Base-by-base conservation (phyloP, 2,888 invertebrate species). In the Belgica antarctica region DNA sequence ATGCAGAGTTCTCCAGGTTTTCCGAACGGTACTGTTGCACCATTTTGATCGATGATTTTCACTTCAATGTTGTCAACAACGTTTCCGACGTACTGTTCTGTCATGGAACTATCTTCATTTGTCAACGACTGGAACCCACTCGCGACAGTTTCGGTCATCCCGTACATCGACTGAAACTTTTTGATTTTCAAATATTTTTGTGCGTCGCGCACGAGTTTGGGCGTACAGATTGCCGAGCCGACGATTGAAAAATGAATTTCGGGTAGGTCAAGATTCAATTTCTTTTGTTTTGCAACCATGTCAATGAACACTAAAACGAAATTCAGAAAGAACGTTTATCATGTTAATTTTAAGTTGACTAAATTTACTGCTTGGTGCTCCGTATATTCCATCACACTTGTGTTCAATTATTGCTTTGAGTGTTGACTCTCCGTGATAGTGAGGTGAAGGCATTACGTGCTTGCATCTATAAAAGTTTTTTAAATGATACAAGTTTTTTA, bases 191-290 rank as follows among this genome's bases (percentile, higher is more conserved):
- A 76, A n/a, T 77, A 71, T 2, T 81, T 71, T 62, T 79, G 77
- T 70, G 87, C 82, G 72, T 84, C 81, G 70, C 77, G 78, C 62
- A 85, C 83, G 1, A 88, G 78, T 71, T 83, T 79, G 0, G 85
- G 84, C 0, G 92, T 86, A 72, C 89, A 88, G 0, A 87, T 82
- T 0, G 93, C 84, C 3, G 92, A 93, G 0, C 89, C 91, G 34
- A 86, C 86, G 1, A 89, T 76, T 0, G 89, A 90, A 52, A 83
- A 77, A 72, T 82, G 79, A 1, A 82, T 74, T 0, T 77, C 78
- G 62, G 81, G 80, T 25, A 86, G 78, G 1, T 82, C 79, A 17
- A 81, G 75, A 10, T 82, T 77, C 8, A 82, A 73, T 71, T 81
- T 77, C 31, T 78, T 78, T 74, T 84, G 83, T 3, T 78, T 78